A percentile compares a stretch with the other conserved stretches of the same genome.
phyloP scores from a whole-genome alignment of 2,797 vertebrate genomes.

The Sciurus carolinensis region DNA sequence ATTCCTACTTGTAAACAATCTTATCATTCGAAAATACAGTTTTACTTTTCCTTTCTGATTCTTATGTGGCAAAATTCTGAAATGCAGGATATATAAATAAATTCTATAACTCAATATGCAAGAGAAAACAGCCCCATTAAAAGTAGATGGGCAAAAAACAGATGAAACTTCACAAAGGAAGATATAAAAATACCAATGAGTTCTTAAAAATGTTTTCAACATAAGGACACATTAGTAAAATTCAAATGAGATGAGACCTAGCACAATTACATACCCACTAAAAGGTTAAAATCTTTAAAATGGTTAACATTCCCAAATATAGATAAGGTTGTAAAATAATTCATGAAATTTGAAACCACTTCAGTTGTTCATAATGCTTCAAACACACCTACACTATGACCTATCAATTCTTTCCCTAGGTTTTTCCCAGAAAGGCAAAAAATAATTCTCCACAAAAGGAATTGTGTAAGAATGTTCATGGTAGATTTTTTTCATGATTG shows the following conservation, averaged over 20 bases:
- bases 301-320: neutral
- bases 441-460: neutral
- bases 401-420: neutral
- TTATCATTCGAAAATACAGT: neutral
- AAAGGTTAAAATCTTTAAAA: neutral
- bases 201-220: neutral
- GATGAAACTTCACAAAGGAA: neutral
- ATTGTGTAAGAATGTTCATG: neutral
- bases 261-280: neutral
- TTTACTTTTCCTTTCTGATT: neutral
- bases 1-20: neutral
- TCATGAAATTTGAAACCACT: neutral
- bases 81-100: neutral
- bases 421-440: neutral
- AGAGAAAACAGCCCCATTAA: neutral
- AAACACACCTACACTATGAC: neutral
- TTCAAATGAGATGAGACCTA: neutral
- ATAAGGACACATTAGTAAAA: neutral
- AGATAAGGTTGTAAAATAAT: neutral
- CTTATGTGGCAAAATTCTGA: conserved; percentile 5
- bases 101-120: neutral
- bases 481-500: neutral
- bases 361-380: neutral
- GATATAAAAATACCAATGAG: neutral
- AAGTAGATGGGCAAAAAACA: neutral